Percentiles rank a stretch among this genome's conserved stretches.
Conservation (phyloP, 2,797 vertebrate species). For the Periparus ater region DNA sequence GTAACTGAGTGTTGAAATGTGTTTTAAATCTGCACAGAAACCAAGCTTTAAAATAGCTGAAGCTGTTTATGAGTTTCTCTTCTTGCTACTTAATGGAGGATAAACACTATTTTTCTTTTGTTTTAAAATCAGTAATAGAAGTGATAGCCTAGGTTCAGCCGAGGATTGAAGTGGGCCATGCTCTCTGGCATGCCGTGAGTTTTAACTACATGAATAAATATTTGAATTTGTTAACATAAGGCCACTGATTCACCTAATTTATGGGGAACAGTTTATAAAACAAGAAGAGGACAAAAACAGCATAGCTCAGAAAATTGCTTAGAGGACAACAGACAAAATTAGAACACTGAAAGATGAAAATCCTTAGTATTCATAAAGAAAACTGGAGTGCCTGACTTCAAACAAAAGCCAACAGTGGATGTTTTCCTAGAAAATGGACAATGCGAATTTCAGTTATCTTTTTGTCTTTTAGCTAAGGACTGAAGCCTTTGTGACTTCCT, state of each 20-base stretch:
- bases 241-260: background rate
- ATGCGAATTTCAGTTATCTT: background rate
- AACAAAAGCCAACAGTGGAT: background rate
- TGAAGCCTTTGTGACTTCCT: background rate
- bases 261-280: background rate
- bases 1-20: background rate
- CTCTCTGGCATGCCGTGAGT: background rate
- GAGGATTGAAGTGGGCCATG: background rate
- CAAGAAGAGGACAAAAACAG: background rate
- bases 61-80: background rate
- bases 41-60: background rate
- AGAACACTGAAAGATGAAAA: background rate
- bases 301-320: background rate
- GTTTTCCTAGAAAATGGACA: background rate
- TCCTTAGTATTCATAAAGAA: background rate
- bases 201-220: constrained; percentile 10
- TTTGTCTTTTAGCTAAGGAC: background rate
- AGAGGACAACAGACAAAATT: background rate
- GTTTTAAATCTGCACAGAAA: background rate
- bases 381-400: background rate
- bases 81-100: background rate
- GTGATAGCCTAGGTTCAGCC: background rate
- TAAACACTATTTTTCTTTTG: background rate
- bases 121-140: background rate
- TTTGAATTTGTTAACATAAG: constrained; percentile 4